Evolutionary conservation across 53 echinoderm and acorn worm genomes (phyloP).

Genomic region (Holothuria leucospilota): DNA sequence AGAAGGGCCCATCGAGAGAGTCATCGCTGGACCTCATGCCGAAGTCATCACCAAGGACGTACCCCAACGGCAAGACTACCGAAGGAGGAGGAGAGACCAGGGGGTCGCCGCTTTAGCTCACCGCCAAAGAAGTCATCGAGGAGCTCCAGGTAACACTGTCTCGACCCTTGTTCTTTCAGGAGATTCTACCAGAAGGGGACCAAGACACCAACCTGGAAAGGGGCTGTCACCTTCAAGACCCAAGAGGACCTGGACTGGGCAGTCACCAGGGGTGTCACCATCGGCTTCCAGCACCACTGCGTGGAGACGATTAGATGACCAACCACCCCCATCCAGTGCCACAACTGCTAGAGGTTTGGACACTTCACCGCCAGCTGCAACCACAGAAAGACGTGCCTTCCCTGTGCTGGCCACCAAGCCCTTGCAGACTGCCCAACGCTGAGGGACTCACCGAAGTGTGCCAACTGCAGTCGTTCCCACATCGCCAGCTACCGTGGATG

Average conservation of each 20-base stretch:
- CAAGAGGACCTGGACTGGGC: background rate
- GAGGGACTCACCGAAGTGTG: background rate
- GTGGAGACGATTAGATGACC: background rate
- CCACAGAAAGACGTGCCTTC: background rate
- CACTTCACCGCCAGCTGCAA: background rate
- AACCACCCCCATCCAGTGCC: background rate
- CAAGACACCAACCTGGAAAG: conserved; percentile 20
- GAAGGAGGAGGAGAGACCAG: too few relatives aligned
- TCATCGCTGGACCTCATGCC: background rate
- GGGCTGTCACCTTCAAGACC: background rate
- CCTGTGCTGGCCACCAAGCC: conserved; percentile 5
- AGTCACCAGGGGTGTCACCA: background rate
- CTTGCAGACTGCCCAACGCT: background rate
- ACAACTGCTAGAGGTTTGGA: too few relatives aligned
- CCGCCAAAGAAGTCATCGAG: background rate
- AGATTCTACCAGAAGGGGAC: background rate
- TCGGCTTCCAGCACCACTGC: background rate
- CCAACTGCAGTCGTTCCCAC: background rate
- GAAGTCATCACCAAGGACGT: background rate
- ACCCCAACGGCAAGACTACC: too few relatives aligned
- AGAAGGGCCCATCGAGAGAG: background rate
- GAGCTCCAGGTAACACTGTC: background rate
- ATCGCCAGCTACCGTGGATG: conserved; percentile 22
- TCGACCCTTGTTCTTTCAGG: background rate
- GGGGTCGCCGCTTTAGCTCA: too few relatives aligned